Evolutionary conservation across 2,888 invertebrate genomes (phyloP).

Genomic region (Lamellibrachia columna): DNA sequence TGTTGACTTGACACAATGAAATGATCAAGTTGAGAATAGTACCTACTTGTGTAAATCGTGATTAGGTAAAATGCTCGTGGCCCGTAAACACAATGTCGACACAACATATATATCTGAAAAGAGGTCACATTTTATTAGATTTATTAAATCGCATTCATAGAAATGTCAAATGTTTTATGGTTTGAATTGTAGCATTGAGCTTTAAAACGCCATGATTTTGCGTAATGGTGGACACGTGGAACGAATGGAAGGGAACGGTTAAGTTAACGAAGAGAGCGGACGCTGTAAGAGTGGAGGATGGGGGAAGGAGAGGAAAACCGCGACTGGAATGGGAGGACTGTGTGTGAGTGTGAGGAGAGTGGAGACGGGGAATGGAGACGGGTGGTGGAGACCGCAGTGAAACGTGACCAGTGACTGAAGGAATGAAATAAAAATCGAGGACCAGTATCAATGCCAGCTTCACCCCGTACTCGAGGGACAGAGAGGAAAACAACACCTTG

Average conservation of each 20-base stretch:
- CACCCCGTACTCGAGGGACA: no score
- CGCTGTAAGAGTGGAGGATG: no score
- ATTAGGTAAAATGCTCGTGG: neutral
- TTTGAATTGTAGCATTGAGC: neutral
- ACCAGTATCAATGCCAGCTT: no score
- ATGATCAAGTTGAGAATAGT: neutral
- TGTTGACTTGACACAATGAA: neutral
- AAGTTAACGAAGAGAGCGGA: no score
- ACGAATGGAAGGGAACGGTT: neutral
- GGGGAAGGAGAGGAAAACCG: no score
- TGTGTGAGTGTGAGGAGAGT: no score
- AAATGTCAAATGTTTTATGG: neutral
- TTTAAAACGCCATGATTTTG: neutral
- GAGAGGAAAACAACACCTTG: no score
- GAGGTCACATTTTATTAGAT: neutral
- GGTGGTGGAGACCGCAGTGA: no score
- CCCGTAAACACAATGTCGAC: conserved; percentile 7
- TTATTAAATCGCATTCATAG: neutral
- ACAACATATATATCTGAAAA: neutral
- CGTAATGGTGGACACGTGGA: neutral
- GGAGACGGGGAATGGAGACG: no score
- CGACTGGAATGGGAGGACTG: no score
- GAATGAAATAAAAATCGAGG: no score
- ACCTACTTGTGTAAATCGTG: neutral
- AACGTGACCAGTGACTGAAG: no score